Evolutionary conservation across 2,113 vertebrate genomes (phyloP).

Genomic region (cat (Felis catus)): F.catus_Fca126_mat1.0 CM031420.1:42551001-42551500

Average conservation of each 20-base stretch:
- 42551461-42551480: neutral
- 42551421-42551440: neutral
- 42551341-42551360: neutral
- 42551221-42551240: neutral
- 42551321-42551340: neutral
- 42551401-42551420: neutral
- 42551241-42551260: neutral
- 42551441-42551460: neutral
- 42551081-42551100: neutral
- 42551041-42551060: neutral
- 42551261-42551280: neutral
- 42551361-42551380: neutral
- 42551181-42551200: neutral
- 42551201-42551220: neutral
- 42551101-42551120: neutral
- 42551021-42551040: neutral
- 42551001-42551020: neutral
- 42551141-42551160: slow-evolving; percentile 41
- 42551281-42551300: neutral
- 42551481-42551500: neutral
- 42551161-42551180: neutral
- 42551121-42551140: neutral
- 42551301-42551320: neutral
- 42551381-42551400: neutral
- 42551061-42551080: neutral